These are phyloP conservation scores for Drosophila kuntzei DNA, from an alignment of 2,888 invertebrate genomes.

Conservation along the genomic window DNA sequence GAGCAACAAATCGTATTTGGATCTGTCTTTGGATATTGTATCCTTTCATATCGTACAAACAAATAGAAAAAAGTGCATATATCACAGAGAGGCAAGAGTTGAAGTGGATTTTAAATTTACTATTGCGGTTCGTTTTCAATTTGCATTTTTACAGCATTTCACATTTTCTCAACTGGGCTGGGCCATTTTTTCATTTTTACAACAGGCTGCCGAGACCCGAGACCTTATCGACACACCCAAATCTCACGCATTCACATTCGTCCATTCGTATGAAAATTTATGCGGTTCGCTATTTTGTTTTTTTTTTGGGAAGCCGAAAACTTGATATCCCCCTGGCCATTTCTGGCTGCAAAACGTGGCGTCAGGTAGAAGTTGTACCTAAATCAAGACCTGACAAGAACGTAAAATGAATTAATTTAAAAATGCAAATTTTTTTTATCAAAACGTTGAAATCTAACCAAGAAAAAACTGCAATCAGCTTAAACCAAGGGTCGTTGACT, in stretches of 20 bases:
- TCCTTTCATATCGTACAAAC: conserved; percentile 28
- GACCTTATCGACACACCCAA: conserved; percentile 69
- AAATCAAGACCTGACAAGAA: conserved; percentile 78
- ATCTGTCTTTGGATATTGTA: conserved; percentile 27
- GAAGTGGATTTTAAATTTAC: conserved; percentile 62
- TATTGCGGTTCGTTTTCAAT: conserved; percentile 72
- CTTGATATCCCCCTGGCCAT: conserved; percentile 32
- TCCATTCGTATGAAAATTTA: conserved; percentile 68
- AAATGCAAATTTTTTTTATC: conserved; percentile 74
- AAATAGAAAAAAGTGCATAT: conserved; percentile 10
- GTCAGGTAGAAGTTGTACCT: conserved; percentile 66
- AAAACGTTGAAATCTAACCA: conserved; percentile 56
- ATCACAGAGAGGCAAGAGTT: background rate
- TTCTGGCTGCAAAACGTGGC: conserved; percentile 15
- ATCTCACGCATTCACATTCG: conserved; percentile 73
- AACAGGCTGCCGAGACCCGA: conserved; percentile 29
- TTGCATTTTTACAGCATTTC: conserved; percentile 72
- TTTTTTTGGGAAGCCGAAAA: conserved; percentile 33
- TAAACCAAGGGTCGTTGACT: conserved; percentile 36
- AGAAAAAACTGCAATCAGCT: conserved; percentile 50
- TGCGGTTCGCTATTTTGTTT: conserved; percentile 56
- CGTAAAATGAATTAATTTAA: conserved; percentile 80
- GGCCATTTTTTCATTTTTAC: conserved; percentile 47
- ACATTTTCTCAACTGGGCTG: conserved; percentile 33
- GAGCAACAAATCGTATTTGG: conserved; percentile 10